These are phyloP conservation scores for Drosophila gunungcola DNA, from an alignment of 1,140 invertebrate genomes.

Conservation along the genomic window DNA sequence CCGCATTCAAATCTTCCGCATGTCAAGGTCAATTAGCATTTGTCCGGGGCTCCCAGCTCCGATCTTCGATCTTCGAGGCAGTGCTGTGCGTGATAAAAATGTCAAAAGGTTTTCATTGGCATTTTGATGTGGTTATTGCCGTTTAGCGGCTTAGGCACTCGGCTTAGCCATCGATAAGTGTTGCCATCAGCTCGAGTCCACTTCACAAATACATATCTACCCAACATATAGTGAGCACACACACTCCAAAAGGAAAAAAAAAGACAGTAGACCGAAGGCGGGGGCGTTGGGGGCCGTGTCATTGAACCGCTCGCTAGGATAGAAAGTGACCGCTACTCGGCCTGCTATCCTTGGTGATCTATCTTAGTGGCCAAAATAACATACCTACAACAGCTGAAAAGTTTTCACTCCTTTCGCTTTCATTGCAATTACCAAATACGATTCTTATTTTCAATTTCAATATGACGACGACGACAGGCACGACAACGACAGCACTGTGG, in stretches of 20 bases:
- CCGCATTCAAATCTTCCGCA: slow-evolving; percentile 77
- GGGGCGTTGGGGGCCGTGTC: slow-evolving; percentile 56
- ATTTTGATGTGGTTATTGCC: slow-evolving; percentile 72
- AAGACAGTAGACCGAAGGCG: slow-evolving; percentile 8
- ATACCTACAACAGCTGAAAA: slow-evolving; percentile 46
- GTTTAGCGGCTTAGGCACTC: slow-evolving; percentile 60
- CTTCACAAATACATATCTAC: slow-evolving; percentile 37
- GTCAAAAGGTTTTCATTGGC: slow-evolving; percentile 81
- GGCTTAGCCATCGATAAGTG: slow-evolving; percentile 66
- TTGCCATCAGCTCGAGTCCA: slow-evolving; percentile 57
- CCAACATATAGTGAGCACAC: slow-evolving; percentile 27
- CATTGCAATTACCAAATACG: slow-evolving; percentile 83
- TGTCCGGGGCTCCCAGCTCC: slow-evolving; percentile 16
- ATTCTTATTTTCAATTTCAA: slow-evolving; percentile 84
- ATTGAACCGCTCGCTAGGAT: slow-evolving; percentile 65
- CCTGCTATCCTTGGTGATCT: slow-evolving; percentile 75
- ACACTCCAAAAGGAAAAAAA: slow-evolving; percentile 5
- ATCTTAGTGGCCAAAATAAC: slow-evolving; percentile 77
- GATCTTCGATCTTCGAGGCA: slow-evolving; percentile 12
- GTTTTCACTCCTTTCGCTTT: slow-evolving; percentile 83
- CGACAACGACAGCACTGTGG: slow-evolving; percentile 57
- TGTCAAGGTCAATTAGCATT: slow-evolving; percentile 83
- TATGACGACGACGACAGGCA: slow-evolving; percentile 77
- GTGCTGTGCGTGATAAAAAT: slow-evolving; percentile 76
- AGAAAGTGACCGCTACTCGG: slow-evolving; percentile 67